Evolutionary conservation across 2,113 vertebrate genomes (phyloP), one percentile per base, ranked within the genome.

Genomic region (Prochilodus magdalenae): DNA sequence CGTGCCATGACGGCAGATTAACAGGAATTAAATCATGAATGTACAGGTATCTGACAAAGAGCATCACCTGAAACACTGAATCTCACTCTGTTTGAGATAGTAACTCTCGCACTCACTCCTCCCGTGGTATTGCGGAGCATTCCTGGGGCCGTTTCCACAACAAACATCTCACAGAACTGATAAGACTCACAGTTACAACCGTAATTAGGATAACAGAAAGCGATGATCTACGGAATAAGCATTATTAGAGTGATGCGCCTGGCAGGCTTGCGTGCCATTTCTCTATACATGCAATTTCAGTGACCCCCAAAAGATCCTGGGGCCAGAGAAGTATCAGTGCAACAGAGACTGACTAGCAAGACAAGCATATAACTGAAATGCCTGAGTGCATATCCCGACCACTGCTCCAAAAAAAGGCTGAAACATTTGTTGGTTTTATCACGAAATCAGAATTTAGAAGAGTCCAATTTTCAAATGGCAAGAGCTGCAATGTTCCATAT

Each of bases 151-250:
- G 74, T 65, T 29, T 76, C 24, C 74, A 76, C 26, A 78, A 70
- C 66, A 70, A 70, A 78, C 76, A 78, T 29, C 51, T 69, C 49
- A 20, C 29, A 18, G 3, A 5, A 18, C 73, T 20, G 73, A 79
- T 79, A 75, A 36, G 49, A 55, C 74, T 26, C 66, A 75, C 69
- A 27, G 44, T 81, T 74, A 76, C 63, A 69, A 63, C 24, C 63
- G 29, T 70, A 67, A 75, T 67, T 60, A 73, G 55, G 30, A 73
- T 36, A 55, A 65, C 22, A 66, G 74, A 74, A 44, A 22, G 74
- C 0, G 73, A 55, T 69, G 13, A 59, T 59, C 49, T 67, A 67
- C 66, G 33, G 53, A 75, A 40, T 22, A 36, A 18, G 30, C 33
- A 29, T 36, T 10, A 40, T 11, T n/a, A 70, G 20, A 70, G 33